Evolutionary conservation across 1,140 invertebrate species (phyloP), one percentile per base, ranked within the genome.

Genomic region (Diabrotica undecimpunctata): DNA sequence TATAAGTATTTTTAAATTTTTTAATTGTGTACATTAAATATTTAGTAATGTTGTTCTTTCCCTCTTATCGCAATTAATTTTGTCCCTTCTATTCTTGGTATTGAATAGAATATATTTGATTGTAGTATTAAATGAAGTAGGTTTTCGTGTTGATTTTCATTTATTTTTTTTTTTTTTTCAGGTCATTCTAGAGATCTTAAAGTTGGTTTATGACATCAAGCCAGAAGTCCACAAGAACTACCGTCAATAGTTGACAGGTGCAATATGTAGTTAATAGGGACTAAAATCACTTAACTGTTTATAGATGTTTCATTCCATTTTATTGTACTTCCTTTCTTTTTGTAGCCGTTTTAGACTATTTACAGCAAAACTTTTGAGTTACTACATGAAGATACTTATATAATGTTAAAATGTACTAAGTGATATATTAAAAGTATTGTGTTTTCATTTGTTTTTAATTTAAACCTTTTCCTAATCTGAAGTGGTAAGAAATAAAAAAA

Each of bases 161-260:
- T 46, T 46, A 10, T 46, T 46, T 57, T 56, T 59, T 72, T 70
- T 73, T 72, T 74, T 66, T 64, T 82, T 82, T 5, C 79, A 91
- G 87, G 91, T 95, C 10, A 94, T 95, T 75, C 79, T 84, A 73
- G 88, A 92, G 78, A 87, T 95, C 70, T 83, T 96, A 73, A 85
- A 89, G 65, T 83, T 92, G 77, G 92, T 95, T 11, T 94, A 93
- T 77, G 88, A 95, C 74, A 95, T 96, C 77, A 91, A 91, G 77
- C 93, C 93, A 7, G 90, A 94, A 80, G 82, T 95, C 64, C 94
- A 96, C 84, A 86, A 88, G 79, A 96, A 95, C 82, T 93, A 87
- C 77, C 85, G 83, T 67, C 53, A 72, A 58, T 81, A 82, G 69
- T 60, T 46, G 52, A 50, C 9, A 62, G 35, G 62, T 56, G 10